Base-by-base conservation (phyloP, 2,888 invertebrate species). In the Melipona bicolor region DNA sequence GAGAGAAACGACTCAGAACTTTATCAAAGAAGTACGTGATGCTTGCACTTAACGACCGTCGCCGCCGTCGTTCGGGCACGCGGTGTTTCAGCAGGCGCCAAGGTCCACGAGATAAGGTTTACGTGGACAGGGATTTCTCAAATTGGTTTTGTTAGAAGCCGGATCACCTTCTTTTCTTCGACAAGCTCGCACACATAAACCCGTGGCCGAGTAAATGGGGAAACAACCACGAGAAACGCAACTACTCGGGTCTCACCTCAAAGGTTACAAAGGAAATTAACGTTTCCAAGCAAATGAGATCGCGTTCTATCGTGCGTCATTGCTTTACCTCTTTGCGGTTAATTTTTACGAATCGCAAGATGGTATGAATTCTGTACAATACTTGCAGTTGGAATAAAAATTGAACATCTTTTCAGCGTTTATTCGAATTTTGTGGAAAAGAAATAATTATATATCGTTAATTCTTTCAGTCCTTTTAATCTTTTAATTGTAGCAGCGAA, bases 1-100 rank as follows among this genome's bases (percentile, higher is more conserved):
- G 87, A 89, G 85, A 89, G 89, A 89, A 89, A 89, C 89, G 89
- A 88, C 84, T 81, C 79, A 81, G 87, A 89, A 89, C 88, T 89
- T 89, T 89, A 89, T 89, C 89, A 89, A 89, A 89, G 89, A 87
- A 85, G 78, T 89, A 89, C 89, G 89, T 89, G 89, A 89, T 89
- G 89, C 88, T 85, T 88, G 89, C 89, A 88, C 89, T 89, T 88
- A 89, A 89, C 89, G 89, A 89, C 84, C 86, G 72, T 65, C 85
- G 59, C 65, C 83, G 72, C 78, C 72, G 64, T 62, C 82, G 79
- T 78, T 72, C 84, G 77, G 2, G 72, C 81, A 72, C 79, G 79
- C 74, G 59, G 71, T 74, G 87, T 88, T 81, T 83, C 68, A 82
- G 75, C 70, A 78, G 83, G 73, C 73, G 81, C 24, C 76, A 81